Evolutionary conservation across 2,113 vertebrate genomes (phyloP).

Genomic region (Percina caprodes): DNA sequence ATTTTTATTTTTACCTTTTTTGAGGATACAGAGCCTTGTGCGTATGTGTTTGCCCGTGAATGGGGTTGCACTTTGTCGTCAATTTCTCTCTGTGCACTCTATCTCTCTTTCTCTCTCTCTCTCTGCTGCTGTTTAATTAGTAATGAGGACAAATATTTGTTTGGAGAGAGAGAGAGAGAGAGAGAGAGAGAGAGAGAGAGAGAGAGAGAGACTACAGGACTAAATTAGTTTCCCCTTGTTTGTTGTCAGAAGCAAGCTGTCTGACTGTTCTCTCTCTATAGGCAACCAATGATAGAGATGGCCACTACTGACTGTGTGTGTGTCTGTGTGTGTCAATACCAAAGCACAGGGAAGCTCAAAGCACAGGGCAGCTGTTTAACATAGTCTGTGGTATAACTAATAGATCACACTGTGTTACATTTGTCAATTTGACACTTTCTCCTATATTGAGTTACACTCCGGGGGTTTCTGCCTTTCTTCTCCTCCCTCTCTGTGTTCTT

Average conservation of each 20-base stretch:
- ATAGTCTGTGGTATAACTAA: conserved; percentile 83
- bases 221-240: conserved; percentile 78
- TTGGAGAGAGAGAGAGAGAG: conserved; percentile 70
- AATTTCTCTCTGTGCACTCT: conserved; percentile 80
- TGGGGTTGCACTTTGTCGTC: conserved; percentile 67
- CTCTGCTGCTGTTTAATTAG: conserved; percentile 90
- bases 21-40: conserved; percentile 29
- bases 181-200: background rate
- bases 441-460: conserved; percentile 86
- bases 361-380: conserved; percentile 78
- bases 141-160: conserved; percentile 97
- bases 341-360: conserved; percentile 64
- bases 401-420: conserved; percentile 80
- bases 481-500: conserved; percentile 36
- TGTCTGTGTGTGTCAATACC: conserved; percentile 37
- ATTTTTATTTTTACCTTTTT: background rate
- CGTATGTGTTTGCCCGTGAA: conserved; percentile 37
- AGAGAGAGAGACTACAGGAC: conserved; percentile 52
- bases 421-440: conserved; percentile 84
- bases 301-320: conserved; percentile 36
- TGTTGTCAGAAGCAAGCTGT: conserved; percentile 71
- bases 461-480: conserved; percentile 72
- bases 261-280: conserved; percentile 52
- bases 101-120: too few relatives aligned
- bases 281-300: conserved; percentile 59